Conservation (phyloP, 37 sponge, comb jelly and placozoan genomes). For the Agelas oroides region DNA sequence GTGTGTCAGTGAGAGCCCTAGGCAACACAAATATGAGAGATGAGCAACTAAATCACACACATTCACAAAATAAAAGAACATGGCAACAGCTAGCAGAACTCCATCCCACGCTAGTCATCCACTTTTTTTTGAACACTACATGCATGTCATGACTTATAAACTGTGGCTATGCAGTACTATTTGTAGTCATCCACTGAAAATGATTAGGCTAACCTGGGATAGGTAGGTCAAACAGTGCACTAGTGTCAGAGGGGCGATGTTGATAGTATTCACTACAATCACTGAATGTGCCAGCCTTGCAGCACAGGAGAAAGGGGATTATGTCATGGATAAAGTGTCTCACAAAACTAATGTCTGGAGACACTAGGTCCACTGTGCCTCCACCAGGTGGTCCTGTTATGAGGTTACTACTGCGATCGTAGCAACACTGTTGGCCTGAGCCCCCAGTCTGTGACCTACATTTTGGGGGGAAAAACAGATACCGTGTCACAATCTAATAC, state of each 20-base stretch:
- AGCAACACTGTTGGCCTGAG: conserved; percentile 70
- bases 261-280: conserved; percentile 56
- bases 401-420: conserved; percentile 33
- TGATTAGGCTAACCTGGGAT: conserved; percentile 6
- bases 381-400: conserved; percentile 54
- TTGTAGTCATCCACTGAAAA: no score
- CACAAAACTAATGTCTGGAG: conserved; percentile 13
- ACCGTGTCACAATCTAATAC: no score
- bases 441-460: conserved; percentile 27
- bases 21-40: no score
- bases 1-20: no score
- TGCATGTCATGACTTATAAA: no score
- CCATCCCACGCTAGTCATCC: no score
- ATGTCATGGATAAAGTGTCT: conserved; percentile 42
- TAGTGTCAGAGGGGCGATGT: conserved; percentile 55
- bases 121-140: no score
- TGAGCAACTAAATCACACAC: no score
- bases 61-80: no score
- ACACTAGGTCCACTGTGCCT: conserved; percentile 37
- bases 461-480: no score
- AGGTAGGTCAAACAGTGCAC: conserved; percentile 23
- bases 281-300: conserved; percentile 38
- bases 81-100: no score
- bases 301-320: conserved; percentile 51
- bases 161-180: no score